Conservation (phyloP, 2,888 invertebrate genomes). For the Lutraria lutraria region DNA sequence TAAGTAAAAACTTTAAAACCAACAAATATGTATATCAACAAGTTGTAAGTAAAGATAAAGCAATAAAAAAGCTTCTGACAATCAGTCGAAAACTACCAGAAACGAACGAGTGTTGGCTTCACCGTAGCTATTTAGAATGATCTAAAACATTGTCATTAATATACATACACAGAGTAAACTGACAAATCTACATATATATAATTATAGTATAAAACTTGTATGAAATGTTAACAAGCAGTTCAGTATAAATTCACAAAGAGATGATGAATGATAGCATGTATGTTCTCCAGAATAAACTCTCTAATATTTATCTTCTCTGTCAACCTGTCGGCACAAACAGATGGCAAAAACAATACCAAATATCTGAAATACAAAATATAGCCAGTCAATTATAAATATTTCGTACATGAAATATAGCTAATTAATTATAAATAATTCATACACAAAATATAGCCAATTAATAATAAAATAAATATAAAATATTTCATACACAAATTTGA, state of each 20-base stretch:
- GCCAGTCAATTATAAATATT: neutral
- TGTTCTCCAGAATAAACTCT: neutral
- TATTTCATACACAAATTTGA: too few species aligned
- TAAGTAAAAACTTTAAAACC: too few species aligned
- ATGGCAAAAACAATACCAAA: slow-evolving; percentile 77
- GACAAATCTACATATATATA: neutral
- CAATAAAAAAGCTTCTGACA: too few species aligned
- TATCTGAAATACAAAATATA: slow-evolving; percentile 68
- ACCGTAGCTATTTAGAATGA: too few species aligned
- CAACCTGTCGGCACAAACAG: slow-evolving; percentile 79
- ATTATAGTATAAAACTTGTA: slow-evolving; percentile 6
- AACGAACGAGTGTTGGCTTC: too few species aligned
- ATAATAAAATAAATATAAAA: too few species aligned
- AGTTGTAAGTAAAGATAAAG: too few species aligned
- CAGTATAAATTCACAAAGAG: neutral
- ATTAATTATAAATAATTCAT: too few species aligned
- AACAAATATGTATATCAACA: too few species aligned
- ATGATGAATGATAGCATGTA: neutral
- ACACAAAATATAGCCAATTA: too few species aligned
- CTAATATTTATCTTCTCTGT: slow-evolving; percentile 85
- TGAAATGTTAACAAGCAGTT: neutral
- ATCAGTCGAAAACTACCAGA: too few species aligned
- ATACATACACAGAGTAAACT: slow-evolving; percentile 13
- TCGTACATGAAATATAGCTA: too few species aligned
- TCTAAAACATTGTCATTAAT: neutral